phyloP scores from a whole-genome alignment of 2,888 invertebrate genomes.

The Pilophorus perplexus region DNA sequence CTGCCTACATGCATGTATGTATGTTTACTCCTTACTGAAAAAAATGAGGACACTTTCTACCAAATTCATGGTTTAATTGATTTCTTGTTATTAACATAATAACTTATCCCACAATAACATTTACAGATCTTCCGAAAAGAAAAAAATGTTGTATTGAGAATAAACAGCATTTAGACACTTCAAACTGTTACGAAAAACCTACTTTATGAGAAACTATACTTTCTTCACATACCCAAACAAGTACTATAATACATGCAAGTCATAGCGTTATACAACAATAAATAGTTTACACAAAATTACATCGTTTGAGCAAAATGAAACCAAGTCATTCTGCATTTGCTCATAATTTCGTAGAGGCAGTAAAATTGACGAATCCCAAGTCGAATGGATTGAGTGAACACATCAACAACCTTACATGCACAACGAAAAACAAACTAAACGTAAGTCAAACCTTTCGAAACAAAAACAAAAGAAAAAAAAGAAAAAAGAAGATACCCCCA shows the following conservation, averaged over 20 bases:
- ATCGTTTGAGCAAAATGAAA: slow-evolving; percentile 15
- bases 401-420: neutral
- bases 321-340: slow-evolving; percentile 13
- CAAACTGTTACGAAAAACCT: slow-evolving; percentile 10
- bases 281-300: slow-evolving; percentile 24
- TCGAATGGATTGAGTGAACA: neutral
- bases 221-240: slow-evolving; percentile 21
- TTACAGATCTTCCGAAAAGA: slow-evolving; percentile 32
- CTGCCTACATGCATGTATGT: too few relatives aligned
- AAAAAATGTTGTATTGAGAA: slow-evolving; percentile 10
- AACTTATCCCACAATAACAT: slow-evolving; percentile 23
- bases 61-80: slow-evolving; percentile 28
- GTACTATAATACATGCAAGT: slow-evolving; percentile 5
- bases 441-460: too few relatives aligned
- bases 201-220: slow-evolving; percentile 10
- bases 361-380: neutral
- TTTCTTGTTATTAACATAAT: slow-evolving; percentile 30
- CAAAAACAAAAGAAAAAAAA: too few relatives aligned
- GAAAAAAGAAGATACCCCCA: too few relatives aligned
- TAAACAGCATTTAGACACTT: slow-evolving; percentile 10
- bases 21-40: too few relatives aligned
- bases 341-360: slow-evolving; percentile 5
- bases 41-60: too few relatives aligned
- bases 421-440: too few relatives aligned
- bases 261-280: slow-evolving; percentile 11